Conservation (phyloP, 2,113 vertebrate species). For the Alethe castanea region DNA sequence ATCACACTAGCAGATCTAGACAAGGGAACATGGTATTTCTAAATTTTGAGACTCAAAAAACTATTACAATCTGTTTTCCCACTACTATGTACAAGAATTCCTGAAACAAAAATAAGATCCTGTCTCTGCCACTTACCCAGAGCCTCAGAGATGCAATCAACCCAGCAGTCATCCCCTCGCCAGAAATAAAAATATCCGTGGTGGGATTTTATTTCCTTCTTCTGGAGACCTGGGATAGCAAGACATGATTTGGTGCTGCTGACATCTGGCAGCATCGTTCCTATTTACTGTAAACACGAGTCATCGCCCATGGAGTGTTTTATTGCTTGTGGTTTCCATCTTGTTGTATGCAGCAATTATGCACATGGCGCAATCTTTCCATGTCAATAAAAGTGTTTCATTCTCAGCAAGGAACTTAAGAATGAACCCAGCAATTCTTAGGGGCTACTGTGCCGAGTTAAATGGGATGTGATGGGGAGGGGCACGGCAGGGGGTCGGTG, state of each 20-base stretch:
- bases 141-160: conserved; percentile 23
- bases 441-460: conserved; percentile 48
- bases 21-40: conserved; percentile 42
- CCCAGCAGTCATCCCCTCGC: background rate
- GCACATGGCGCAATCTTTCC: conserved; percentile 58
- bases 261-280: conserved; percentile 60
- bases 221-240: conserved; percentile 56
- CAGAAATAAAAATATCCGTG: conserved; percentile 40
- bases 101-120: conserved; percentile 22
- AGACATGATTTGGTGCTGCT: conserved; percentile 56
- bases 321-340: conserved; percentile 66
- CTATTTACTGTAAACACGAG: conserved; percentile 67
- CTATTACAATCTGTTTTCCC: conserved; percentile 30
- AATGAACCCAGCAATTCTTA: conserved; percentile 22
- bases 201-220: conserved; percentile 59
- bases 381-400: conserved; percentile 61
- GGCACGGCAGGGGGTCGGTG: accelerated
- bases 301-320: conserved; percentile 57
- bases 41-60: conserved; percentile 13
- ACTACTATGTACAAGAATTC: background rate
- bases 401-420: conserved; percentile 42
- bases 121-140: conserved; percentile 26
- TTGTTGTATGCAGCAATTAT: conserved; percentile 61
- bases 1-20: conserved; percentile 16
- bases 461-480: background rate